Percentiles rank a stretch among this genome's conserved stretches.
These are phyloP conservation scores for Nothoprocta pentlandii DNA, from an alignment of 2,113 vertebrate genomes.

Conservation along the genomic window DNA sequence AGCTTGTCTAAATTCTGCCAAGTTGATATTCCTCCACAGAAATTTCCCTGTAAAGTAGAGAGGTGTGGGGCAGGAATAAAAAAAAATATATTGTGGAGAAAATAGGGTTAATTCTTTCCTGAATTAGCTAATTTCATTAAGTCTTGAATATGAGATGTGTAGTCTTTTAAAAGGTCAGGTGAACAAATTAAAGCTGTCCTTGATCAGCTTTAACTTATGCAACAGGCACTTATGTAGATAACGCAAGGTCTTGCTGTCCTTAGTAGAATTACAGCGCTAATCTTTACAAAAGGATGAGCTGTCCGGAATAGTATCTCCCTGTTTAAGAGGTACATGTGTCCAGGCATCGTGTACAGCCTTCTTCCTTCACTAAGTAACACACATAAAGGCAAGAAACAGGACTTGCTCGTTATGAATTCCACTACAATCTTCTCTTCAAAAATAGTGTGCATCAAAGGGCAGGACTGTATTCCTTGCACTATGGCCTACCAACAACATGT, in stretches of 20 bases:
- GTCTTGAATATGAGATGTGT: neutral
- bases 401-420: neutral
- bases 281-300: slow-evolving; percentile 61
- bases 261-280: slow-evolving; percentile 61
- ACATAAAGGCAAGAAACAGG: neutral
- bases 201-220: slow-evolving; percentile 72
- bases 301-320: slow-evolving; percentile 50
- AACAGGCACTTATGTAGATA: slow-evolving; percentile 64
- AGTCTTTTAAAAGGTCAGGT: slow-evolving; percentile 42
- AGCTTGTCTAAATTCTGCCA: neutral
- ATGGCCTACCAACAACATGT: neutral
- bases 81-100: neutral
- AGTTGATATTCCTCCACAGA: neutral
- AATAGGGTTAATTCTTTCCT: neutral
- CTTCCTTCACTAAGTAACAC: neutral
- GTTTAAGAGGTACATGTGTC: neutral
- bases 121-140: neutral
- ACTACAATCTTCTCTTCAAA: neutral
- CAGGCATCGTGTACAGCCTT: neutral
- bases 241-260: slow-evolving; percentile 53
- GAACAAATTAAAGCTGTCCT: slow-evolving; percentile 53
- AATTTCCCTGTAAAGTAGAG: neutral
- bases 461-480: neutral
- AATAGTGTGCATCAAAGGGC: neutral
- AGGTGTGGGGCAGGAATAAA: neutral